Conservation (phyloP, 2,797 vertebrate genomes). For the Pseudochirops corinnae region DNA sequence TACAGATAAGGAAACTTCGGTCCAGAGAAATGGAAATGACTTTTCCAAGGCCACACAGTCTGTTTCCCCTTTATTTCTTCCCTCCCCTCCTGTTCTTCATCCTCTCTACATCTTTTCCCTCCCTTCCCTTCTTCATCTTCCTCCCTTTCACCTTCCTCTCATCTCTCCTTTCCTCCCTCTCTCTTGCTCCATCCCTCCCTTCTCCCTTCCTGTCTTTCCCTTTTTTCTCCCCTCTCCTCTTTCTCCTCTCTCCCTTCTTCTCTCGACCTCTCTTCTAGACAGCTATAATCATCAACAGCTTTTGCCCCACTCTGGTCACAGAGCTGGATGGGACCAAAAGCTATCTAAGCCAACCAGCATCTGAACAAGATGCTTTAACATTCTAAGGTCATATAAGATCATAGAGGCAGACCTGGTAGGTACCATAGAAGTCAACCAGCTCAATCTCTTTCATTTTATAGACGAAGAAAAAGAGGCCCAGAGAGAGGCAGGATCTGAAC, state of each 20-base stretch:
- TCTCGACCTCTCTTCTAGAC: not conserved
- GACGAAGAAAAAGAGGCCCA: not conserved
- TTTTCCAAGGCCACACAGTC: not conserved
- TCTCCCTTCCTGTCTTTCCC: too few relatives aligned
- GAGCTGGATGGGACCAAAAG: not conserved
- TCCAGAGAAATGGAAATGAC: not conserved
- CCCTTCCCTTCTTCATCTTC: not conserved
- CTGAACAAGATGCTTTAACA: not conserved
- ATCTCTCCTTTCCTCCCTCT: not conserved
- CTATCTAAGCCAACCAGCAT: not conserved
- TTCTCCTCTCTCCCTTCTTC: too few relatives aligned
- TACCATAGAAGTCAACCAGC: not conserved
- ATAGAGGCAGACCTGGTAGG: not conserved
- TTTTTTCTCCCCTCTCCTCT: too few relatives aligned
- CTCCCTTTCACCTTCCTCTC: not conserved
- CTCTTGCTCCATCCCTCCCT: too few relatives aligned
- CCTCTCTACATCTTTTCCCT: too few relatives aligned
- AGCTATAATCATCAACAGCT: not conserved
- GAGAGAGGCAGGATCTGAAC: not conserved
- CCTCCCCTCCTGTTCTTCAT: not conserved
- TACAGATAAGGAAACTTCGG: not conserved
- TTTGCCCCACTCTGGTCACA: not conserved
- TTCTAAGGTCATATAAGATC: not conserved
- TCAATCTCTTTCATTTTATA: not conserved
- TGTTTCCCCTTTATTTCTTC: not conserved